A percentile compares a stretch with the other conserved stretches of the same genome.
Evolutionary conservation across 2,113 vertebrate genomes (phyloP).

Genomic region (Pollachius pollachius): DNA sequence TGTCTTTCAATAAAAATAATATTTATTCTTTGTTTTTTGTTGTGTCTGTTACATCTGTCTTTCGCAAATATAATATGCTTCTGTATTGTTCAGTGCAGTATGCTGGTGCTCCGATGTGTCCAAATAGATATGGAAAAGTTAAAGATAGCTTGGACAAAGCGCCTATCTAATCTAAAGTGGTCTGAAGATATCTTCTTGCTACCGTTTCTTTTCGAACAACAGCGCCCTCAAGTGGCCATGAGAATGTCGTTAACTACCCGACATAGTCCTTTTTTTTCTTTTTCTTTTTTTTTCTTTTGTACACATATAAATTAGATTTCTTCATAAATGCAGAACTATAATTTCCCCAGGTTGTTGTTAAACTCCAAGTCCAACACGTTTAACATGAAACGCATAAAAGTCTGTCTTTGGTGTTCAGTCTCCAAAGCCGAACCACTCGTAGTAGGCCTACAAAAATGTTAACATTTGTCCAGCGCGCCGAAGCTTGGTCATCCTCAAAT

Average conservation of each 20-base stretch:
- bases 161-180: too few relatives aligned
- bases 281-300: too few relatives aligned
- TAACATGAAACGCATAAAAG: not conserved
- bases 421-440: conserved; percentile 34
- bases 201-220: conserved; percentile 1
- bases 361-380: too few relatives aligned
- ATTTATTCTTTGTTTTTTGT: too few relatives aligned
- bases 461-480: conserved; percentile 48
- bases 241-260: not conserved
- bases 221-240: conserved; percentile 1
- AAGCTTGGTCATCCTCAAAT: conserved; percentile 52
- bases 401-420: conserved; percentile 3
- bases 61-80: not conserved
- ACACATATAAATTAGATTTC: too few relatives aligned
- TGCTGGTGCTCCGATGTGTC: not conserved
- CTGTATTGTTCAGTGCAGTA: not conserved
- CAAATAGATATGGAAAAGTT: too few relatives aligned
- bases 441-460: conserved; percentile 31
- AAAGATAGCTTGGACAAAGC: too few relatives aligned
- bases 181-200: too few relatives aligned
- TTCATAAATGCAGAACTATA: too few relatives aligned
- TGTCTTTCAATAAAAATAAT: too few relatives aligned
- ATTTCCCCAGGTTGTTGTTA: too few relatives aligned
- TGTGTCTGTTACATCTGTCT: not conserved
- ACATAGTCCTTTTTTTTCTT: too few relatives aligned